A percentile compares a stretch with the other conserved stretches of the same genome.
These are phyloP conservation scores for Paramisgurnus dabryanus DNA, from an alignment of 2,113 vertebrate species.

Conservation along the genomic window DNA sequence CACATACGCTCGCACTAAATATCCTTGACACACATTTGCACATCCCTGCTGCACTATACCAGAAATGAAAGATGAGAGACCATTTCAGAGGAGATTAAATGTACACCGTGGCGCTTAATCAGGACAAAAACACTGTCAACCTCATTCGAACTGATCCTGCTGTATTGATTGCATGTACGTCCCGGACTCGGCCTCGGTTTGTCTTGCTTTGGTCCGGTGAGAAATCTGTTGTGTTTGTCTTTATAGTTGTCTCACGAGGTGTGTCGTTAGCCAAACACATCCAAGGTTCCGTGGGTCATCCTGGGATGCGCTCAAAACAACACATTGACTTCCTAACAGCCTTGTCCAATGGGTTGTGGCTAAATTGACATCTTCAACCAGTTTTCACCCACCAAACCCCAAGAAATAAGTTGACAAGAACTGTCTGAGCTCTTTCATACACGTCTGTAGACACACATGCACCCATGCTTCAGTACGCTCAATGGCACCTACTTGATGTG, in stretches of 20 bases:
- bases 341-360: conserved; percentile 70
- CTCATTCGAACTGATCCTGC: conserved; percentile 40
- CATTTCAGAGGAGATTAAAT: conserved; percentile 55
- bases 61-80: conserved; percentile 55
- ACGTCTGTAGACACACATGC: conserved; percentile 8
- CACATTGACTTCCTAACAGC: conserved; percentile 52
- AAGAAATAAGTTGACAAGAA: conserved; percentile 41
- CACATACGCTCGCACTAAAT: conserved; percentile 30
- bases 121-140: conserved; percentile 34
- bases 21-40: conserved; percentile 23
- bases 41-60: conserved; percentile 36
- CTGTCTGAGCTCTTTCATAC: conserved; percentile 48
- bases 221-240: conserved; percentile 14
- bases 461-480: conserved; percentile 39
- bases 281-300: not conserved
- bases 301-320: conserved; percentile 35
- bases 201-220: conserved; percentile 21
- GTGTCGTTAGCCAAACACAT: conserved; percentile 26
- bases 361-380: conserved; percentile 65
- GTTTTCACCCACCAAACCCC: conserved; percentile 32
- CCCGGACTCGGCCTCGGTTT: conserved; percentile 30
- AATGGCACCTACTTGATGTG: conserved; percentile 65
- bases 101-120: conserved; percentile 41
- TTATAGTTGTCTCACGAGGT: not conserved
- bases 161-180: conserved; percentile 44